Evolutionary conservation across 2,113 vertebrate genomes (phyloP).

Genomic region (Noctilio leporinus): DNA sequence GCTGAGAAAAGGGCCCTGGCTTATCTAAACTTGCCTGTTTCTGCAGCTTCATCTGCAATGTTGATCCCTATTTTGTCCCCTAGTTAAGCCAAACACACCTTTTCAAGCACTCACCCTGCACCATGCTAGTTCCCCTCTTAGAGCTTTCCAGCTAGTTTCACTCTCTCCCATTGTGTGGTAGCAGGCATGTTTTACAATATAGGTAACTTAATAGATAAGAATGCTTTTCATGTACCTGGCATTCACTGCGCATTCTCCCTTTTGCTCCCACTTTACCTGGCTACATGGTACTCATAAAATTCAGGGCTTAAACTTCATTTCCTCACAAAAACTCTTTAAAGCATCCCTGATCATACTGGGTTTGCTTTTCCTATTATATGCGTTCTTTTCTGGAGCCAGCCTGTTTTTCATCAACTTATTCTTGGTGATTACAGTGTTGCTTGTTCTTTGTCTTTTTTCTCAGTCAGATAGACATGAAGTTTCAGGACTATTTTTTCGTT

Average conservation of each 20-base stretch:
- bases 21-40: background rate
- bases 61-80: background rate
- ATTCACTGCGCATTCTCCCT: background rate
- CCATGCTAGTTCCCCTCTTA: background rate
- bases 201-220: background rate
- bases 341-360: fast-evolving
- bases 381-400: background rate
- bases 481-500: background rate
- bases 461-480: background rate
- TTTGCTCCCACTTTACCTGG: background rate
- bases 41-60: background rate
- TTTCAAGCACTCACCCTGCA: background rate
- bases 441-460: background rate
- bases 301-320: background rate
- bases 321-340: background rate
- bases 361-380: background rate
- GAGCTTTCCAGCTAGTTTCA: background rate
- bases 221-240: background rate
- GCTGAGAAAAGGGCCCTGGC: background rate
- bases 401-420: background rate
- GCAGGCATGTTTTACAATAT: background rate
- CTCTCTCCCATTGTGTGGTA: background rate
- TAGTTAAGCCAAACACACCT: background rate
- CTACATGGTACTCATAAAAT: background rate
- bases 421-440: background rate